A percentile compares a stretch with the other conserved stretches of the same genome.
These are phyloP conservation scores for Belonocnema kinseyi DNA, from an alignment of 1,140 invertebrate genomes.

Conservation along the genomic window DNA sequence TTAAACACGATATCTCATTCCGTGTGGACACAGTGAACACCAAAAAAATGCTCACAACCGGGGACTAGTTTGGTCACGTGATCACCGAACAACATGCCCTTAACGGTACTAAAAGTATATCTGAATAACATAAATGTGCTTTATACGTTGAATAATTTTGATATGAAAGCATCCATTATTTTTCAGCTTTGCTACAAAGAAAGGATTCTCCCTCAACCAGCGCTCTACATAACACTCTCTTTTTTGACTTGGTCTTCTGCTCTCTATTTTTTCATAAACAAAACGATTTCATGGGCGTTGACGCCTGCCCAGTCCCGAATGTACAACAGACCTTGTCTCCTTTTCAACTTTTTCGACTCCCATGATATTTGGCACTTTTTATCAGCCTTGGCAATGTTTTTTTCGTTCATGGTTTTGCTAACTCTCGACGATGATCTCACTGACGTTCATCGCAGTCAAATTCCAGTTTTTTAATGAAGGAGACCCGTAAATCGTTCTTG, in stretches of 20 bases:
- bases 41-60: too few relatives aligned
- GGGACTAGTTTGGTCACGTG: too few relatives aligned
- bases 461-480: slow-evolving; percentile 84
- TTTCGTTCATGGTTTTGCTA: slow-evolving; percentile 89
- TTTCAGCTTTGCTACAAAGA: slow-evolving; percentile 83
- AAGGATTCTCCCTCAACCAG: slow-evolving; percentile 78
- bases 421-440: slow-evolving; percentile 88
- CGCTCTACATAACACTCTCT: slow-evolving; percentile 81
- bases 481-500: background rate
- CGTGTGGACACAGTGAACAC: too few relatives aligned
- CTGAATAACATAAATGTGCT: too few relatives aligned
- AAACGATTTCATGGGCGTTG: slow-evolving; percentile 87
- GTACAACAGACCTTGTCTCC: slow-evolving; percentile 84
- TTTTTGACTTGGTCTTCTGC: slow-evolving; percentile 82
- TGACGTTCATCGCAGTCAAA: slow-evolving; percentile 80
- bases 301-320: slow-evolving; percentile 87
- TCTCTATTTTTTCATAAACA: slow-evolving; percentile 85
- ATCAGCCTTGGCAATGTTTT: slow-evolving; percentile 90
- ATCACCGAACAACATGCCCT: too few relatives aligned
- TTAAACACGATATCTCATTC: too few relatives aligned
- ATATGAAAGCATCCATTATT: slow-evolving; percentile 34
- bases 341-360: slow-evolving; percentile 89
- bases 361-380: slow-evolving; percentile 95
- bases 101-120: too few relatives aligned
- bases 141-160: too few relatives aligned